Evolutionary conservation across 2,797 vertebrate species (phyloP).

Genomic region (Oophaga sylvatica): DNA sequence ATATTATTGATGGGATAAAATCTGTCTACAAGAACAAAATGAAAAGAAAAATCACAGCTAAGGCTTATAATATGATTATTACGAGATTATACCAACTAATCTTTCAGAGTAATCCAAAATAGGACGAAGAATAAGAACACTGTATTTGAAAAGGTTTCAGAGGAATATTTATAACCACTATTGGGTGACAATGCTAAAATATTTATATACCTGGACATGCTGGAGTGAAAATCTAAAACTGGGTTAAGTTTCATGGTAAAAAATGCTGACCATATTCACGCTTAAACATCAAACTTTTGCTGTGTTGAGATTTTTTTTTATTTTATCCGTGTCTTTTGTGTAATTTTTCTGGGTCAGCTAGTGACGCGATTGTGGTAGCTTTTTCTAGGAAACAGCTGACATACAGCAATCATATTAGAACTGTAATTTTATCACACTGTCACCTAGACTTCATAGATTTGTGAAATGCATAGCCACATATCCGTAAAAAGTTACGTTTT

Average conservation of each 20-base stretch:
- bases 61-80: conserved; percentile 34
- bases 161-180: background rate
- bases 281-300: too few species aligned
- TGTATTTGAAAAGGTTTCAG: conserved; percentile 5
- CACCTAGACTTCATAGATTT: too few species aligned
- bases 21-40: conserved; percentile 42
- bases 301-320: too few species aligned
- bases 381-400: background rate
- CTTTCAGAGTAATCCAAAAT: background rate
- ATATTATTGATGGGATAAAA: conserved; percentile 35
- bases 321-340: background rate
- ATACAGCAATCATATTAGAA: too few species aligned
- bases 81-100: conserved; percentile 19
- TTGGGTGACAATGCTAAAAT: conserved; percentile 4
- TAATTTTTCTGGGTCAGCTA: background rate
- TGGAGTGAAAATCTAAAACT: background rate
- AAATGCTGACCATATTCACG: background rate
- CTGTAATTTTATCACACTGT: too few species aligned
- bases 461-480: too few species aligned
- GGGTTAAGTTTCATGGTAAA: background rate
- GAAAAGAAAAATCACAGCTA: conserved; percentile 18
- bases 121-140: background rate
- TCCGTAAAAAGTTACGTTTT: too few species aligned
- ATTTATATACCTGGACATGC: background rate
- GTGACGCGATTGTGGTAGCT: background rate